Evolutionary conservation across 2,888 invertebrate genomes (phyloP).

Genomic region (Limenitis camilla): DNA sequence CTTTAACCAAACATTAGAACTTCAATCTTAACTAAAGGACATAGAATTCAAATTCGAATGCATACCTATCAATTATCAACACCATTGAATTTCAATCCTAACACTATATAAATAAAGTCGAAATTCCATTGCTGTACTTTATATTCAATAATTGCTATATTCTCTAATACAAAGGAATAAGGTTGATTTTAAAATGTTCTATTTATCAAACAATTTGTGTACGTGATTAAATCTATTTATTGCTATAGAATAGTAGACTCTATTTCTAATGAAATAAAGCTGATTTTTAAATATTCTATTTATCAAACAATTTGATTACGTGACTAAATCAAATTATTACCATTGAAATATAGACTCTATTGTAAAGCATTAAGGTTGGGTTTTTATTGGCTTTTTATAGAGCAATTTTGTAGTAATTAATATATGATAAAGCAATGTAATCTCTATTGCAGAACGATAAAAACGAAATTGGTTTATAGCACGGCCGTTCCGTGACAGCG

Average conservation of each 20-base stretch:
- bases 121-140: conserved; percentile 17
- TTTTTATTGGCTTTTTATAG: conserved; percentile 16
- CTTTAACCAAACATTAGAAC: conserved; percentile 17
- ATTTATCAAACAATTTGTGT: no score
- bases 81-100: no score
- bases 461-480: conserved; percentile 64
- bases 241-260: no score
- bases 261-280: no score
- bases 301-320: no score
- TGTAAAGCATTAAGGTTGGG: neutral
- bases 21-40: conserved; percentile 22
- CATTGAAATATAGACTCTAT: neutral
- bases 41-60: conserved; percentile 24
- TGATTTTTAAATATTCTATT: no score
- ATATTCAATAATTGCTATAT: conserved; percentile 5
- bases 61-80: no score
- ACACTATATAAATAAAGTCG: conserved; percentile 17
- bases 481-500: conserved; percentile 46
- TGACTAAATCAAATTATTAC: no score
- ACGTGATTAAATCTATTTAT: no score
- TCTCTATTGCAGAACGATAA: conserved; percentile 43
- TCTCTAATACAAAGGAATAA: conserved; percentile 22
- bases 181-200: conserved; percentile 34
- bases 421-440: conserved; percentile 61
- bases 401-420: conserved; percentile 60